Evolutionary conservation across 2,113 vertebrate species (phyloP).

Genomic region (Tricholaema leucomelas): DNA sequence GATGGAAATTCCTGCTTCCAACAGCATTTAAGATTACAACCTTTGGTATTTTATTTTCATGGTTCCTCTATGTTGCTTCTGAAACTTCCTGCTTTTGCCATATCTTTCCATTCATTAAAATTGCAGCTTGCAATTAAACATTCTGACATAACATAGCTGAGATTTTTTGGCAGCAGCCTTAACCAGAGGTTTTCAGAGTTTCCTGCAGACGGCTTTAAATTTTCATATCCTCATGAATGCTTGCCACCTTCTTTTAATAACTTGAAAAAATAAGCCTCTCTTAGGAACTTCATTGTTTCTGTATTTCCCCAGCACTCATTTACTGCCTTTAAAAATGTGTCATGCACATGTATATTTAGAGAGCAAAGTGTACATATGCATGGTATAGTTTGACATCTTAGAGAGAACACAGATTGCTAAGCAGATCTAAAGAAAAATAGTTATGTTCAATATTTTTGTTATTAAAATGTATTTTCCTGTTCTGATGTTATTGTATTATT

Average conservation of each 20-base stretch:
- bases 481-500: conserved; percentile 7
- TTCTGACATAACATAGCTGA: conserved; percentile 77
- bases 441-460: conserved; percentile 59
- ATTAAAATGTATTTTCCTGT: conserved; percentile 54
- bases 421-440: conserved; percentile 63
- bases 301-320: conserved; percentile 56
- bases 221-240: conserved; percentile 74
- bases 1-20: conserved; percentile 22
- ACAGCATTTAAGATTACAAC: neutral
- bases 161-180: conserved; percentile 72
- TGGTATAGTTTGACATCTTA: conserved; percentile 51
- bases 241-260: conserved; percentile 77
- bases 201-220: conserved; percentile 70
- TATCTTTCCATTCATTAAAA: conserved; percentile 78
- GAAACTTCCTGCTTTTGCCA: conserved; percentile 67
- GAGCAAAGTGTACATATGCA: conserved; percentile 45
- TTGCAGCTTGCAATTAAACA: conserved; percentile 70
- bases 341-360: conserved; percentile 71
- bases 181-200: conserved; percentile 73
- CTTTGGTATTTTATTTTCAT: conserved; percentile 61
- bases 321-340: conserved; percentile 62
- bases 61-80: conserved; percentile 41
- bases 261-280: conserved; percentile 70
- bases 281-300: conserved; percentile 70
- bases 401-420: conserved; percentile 55